These are phyloP conservation scores for Mactra quadrangularis DNA, from an alignment of 1,140 invertebrate species.

Conservation along the genomic window DNA sequence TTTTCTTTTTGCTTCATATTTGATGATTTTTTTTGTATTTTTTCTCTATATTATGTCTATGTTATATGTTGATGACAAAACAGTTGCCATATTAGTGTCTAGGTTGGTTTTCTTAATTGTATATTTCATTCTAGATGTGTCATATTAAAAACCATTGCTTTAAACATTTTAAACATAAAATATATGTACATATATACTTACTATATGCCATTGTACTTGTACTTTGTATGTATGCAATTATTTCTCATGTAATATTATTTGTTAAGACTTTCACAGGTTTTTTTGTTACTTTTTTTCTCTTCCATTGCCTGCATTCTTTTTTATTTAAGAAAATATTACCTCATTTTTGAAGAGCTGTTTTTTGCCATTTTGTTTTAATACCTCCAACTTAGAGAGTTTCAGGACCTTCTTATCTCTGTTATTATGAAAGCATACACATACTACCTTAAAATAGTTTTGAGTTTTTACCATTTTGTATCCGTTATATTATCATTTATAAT, in stretches of 20 bases:
- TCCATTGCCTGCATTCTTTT: background rate
- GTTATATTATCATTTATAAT: too few relatives aligned
- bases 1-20: constrained; percentile 18
- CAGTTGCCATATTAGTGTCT: constrained; percentile 43
- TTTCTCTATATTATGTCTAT: constrained; percentile 20
- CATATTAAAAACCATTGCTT: constrained; percentile 11
- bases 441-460: too few relatives aligned
- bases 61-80: constrained; percentile 21
- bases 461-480: too few relatives aligned
- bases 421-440: too few relatives aligned
- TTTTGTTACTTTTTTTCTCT: background rate
- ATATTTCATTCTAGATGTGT: constrained; percentile 32
- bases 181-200: background rate
- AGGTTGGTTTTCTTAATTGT: background rate
- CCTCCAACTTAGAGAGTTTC: too few relatives aligned
- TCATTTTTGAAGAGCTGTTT: too few relatives aligned
- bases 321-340: background rate
- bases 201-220: background rate
- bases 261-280: background rate
- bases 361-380: too few relatives aligned
- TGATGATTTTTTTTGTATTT: constrained; percentile 11
- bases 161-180: background rate
- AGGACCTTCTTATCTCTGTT: too few relatives aligned
- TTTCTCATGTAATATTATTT: background rate
- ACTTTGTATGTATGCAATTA: background rate